These are phyloP conservation scores for Rhimphoctona megacephalus DNA, from an alignment of 2,888 invertebrate genomes.

Conservation along the genomic window DNA sequence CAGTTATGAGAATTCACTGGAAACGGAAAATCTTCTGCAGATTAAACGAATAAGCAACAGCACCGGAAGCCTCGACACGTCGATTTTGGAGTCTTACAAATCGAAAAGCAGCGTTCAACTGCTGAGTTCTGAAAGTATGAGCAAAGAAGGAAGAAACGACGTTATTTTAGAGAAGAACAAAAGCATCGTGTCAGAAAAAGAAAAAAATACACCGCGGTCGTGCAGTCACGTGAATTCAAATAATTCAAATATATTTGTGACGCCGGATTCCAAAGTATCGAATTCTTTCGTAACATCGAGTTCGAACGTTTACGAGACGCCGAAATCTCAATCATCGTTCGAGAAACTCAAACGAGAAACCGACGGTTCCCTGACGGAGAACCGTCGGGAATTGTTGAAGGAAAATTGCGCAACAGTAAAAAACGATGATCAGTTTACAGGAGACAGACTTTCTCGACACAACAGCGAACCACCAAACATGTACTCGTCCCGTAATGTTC, in stretches of 20 bases:
- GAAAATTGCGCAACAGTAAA: constrained; percentile 36
- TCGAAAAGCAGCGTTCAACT: constrained; percentile 74
- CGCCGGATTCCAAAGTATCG: constrained; percentile 37
- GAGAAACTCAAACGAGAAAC: constrained; percentile 7
- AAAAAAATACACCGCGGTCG: constrained; percentile 28
- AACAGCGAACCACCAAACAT: constrained; percentile 79
- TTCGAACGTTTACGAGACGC: constrained; percentile 33
- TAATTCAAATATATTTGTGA: constrained; percentile 37
- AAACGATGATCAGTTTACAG: not conserved
- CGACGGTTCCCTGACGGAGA: not conserved
- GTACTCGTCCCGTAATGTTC: constrained; percentile 72
- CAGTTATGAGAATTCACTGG: constrained; percentile 75
- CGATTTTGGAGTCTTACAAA: constrained; percentile 71
- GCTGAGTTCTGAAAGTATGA: constrained; percentile 75
- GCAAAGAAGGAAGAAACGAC: constrained; percentile 62
- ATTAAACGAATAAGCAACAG: constrained; percentile 81
- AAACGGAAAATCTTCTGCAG: constrained; percentile 77
- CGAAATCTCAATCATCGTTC: constrained; percentile 20
- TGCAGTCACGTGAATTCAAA: constrained; percentile 48
- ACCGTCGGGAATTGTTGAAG: not conserved
- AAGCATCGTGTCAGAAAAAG: constrained; percentile 18
- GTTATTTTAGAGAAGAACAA: constrained; percentile 41
- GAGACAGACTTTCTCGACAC: constrained; percentile 74
- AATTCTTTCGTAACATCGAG: constrained; percentile 29
- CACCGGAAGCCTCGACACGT: constrained; percentile 79